Evolutionary conservation across 2,888 invertebrate species (phyloP).

Genomic region (Caenorhabditis angaria): DNA sequence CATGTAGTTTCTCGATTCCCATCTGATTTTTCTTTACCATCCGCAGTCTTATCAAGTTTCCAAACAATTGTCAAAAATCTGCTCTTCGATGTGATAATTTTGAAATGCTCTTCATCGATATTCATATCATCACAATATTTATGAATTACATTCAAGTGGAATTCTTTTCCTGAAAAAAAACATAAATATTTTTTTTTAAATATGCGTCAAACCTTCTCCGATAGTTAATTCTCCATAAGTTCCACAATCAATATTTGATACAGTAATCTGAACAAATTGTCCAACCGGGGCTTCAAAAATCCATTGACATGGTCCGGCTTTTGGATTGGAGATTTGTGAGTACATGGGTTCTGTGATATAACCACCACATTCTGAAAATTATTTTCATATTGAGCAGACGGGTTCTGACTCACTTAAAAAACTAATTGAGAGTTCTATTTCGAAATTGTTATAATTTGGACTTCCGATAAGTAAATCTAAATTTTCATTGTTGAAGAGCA

Average conservation of each 20-base stretch:
- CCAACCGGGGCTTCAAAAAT: not conserved
- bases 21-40: no score
- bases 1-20: no score
- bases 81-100: not conserved
- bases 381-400: no score
- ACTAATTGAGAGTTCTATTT: not conserved
- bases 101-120: not conserved
- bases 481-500: no score
- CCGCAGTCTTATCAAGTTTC: not conserved
- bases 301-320: not conserved
- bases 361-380: not conserved
- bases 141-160: not conserved
- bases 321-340: not conserved
- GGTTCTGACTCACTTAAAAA: no score
- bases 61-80: not conserved
- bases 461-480: no score
- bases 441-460: not conserved
- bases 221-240: not conserved
- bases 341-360: not conserved
- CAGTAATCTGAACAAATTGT: not conserved
- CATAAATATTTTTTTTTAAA: no score
- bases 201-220: not conserved
- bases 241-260: not conserved
- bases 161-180: no score
- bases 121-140: not conserved